phyloP scores from a whole-genome alignment of 2,797 vertebrate genomes.

The Eurystomus glaucurus region DNA sequence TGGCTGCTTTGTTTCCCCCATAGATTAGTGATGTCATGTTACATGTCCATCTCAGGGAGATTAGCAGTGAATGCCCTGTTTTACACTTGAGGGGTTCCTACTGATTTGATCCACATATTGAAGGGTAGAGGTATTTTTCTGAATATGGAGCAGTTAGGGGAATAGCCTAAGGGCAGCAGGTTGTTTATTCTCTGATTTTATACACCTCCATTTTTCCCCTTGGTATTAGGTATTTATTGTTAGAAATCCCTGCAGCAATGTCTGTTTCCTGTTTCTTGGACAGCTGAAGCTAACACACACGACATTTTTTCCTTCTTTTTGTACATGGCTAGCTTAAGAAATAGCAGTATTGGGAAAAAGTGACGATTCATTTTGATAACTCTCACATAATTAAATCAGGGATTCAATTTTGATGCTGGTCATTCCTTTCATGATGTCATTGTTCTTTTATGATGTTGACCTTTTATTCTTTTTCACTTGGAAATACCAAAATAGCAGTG shows the following conservation, averaged over 20 bases:
- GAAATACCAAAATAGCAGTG: neutral
- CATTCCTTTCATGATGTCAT: neutral
- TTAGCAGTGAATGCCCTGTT: neutral
- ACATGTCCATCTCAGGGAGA: neutral
- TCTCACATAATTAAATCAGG: neutral
- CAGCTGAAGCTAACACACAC: neutral
- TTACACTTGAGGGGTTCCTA: neutral
- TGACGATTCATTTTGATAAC: neutral
- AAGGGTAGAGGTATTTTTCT: neutral
- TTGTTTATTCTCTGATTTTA: neutral
- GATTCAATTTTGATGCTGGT: neutral
- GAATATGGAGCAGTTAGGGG: neutral
- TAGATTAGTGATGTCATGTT: constrained; percentile 13
- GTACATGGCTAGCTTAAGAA: neutral
- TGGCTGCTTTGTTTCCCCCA: neutral
- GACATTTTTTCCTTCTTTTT: neutral
- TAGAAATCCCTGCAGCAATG: neutral
- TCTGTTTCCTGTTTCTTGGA: neutral
- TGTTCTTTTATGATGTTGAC: neutral
- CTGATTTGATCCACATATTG: neutral
- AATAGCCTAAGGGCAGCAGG: neutral
- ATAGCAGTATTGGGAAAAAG: neutral
- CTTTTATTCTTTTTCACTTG: neutral
- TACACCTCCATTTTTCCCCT: neutral
- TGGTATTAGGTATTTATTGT: neutral